A percentile compares a stretch with the other conserved stretches of the same genome.
phyloP scores from a whole-genome alignment of 64 coral and sea anemone genomes.

The Pachyseris speciosa region DNA sequence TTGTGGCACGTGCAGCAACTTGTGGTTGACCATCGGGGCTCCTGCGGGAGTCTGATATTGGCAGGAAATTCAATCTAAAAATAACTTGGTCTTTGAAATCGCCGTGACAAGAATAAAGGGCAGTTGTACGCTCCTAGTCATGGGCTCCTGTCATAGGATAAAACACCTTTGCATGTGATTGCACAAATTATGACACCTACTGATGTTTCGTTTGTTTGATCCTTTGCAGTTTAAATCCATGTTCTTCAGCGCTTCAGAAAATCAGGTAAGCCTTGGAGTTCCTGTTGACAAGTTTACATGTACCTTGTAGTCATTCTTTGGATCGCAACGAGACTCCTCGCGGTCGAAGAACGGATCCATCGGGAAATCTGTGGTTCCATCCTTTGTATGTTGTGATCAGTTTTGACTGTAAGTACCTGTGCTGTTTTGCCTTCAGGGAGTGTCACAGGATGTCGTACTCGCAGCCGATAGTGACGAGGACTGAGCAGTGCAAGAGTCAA shows the following conservation, averaged over 20 bases:
- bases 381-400: neutral
- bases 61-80: too few relatives aligned
- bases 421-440: neutral
- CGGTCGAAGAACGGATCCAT: too few relatives aligned
- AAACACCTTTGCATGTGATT: neutral
- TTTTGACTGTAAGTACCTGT: neutral
- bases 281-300: neutral
- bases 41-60: too few relatives aligned
- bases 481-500: neutral
- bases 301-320: neutral
- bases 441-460: constrained; percentile 42
- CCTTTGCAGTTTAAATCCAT: constrained; percentile 93
- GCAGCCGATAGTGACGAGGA: constrained; percentile 75
- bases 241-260: constrained; percentile 78
- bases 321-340: too few relatives aligned
- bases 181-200: neutral
- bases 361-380: neutral
- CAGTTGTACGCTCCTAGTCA: too few relatives aligned
- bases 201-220: neutral
- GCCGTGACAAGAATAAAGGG: too few relatives aligned
- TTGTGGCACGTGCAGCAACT: too few relatives aligned
- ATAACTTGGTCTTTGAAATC: too few relatives aligned
- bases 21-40: too few relatives aligned
- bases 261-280: neutral
- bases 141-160: neutral